Conservation (phyloP, 2,113 vertebrate species). For the Mormoops blainvillei region DNA sequence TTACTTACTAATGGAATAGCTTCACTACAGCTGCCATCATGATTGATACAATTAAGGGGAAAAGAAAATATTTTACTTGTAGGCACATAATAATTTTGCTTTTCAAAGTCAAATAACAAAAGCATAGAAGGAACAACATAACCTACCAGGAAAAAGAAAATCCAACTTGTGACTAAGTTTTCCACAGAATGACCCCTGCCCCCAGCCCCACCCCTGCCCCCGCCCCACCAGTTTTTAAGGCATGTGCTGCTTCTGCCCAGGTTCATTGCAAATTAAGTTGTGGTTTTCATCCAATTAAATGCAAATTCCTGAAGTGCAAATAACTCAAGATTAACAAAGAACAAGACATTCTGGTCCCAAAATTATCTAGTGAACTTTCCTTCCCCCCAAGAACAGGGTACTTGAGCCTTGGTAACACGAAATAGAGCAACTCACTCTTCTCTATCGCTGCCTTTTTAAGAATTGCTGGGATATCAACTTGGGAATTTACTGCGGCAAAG, state of each 20-base stretch:
- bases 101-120: conserved; percentile 26
- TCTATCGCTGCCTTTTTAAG: neutral
- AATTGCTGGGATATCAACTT: neutral
- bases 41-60: neutral
- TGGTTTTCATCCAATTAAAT: neutral
- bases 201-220: too few relatives aligned
- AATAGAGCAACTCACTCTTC: neutral
- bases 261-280: neutral
- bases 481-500: neutral
- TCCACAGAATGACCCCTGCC: neutral
- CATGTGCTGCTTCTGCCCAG: neutral
- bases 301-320: conserved; percentile 9
- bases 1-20: neutral
- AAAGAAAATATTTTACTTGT: conserved; percentile 19
- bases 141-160: conserved; percentile 26
- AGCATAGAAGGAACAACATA: neutral
- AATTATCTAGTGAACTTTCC: neutral
- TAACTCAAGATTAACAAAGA: neutral
- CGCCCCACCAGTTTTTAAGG: neutral
- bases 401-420: neutral
- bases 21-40: rapidly evolving
- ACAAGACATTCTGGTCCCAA: neutral
- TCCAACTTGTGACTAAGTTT: neutral
- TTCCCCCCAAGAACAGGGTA: neutral
- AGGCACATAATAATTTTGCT: neutral